These are phyloP conservation scores for Mesorhabditis sp. DNA, from an alignment of 2,888 invertebrate species.

Conservation along the genomic window DNA sequence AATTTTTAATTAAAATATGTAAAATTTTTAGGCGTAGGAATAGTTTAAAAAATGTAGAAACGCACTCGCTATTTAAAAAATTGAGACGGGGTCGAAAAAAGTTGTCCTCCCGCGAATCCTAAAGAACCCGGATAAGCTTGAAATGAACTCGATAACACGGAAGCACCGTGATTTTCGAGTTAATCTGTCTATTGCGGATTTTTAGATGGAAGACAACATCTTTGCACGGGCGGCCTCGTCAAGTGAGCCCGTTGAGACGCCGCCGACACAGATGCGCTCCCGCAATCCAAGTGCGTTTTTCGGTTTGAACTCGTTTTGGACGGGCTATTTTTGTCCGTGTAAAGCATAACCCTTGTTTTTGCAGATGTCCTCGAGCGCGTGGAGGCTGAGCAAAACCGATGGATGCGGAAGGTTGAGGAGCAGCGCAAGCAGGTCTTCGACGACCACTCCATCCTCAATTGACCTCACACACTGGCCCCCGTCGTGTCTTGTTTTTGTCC, in stretches of 20 bases:
- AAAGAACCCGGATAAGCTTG: no score
- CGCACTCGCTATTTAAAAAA: no score
- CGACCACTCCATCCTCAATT: conserved; percentile 91
- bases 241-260: conserved; percentile 15
- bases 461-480: conserved; percentile 7
- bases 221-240: conserved; percentile 35
- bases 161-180: not conserved
- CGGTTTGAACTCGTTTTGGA: not conserved
- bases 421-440: conserved; percentile 90
- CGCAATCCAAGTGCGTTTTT: conserved; percentile 15
- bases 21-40: no score
- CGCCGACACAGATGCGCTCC: conserved; percentile 8
- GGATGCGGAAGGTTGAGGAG: conserved; percentile 93
- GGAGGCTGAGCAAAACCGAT: conserved; percentile 91
- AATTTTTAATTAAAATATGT: no score
- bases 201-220: conserved; percentile 61
- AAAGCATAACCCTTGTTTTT: conserved; percentile 9
- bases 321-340: not conserved
- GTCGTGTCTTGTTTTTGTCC: no score
- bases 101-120: no score
- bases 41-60: no score
- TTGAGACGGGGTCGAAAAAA: no score
- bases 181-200: conserved; percentile 38
- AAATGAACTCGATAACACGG: no score
- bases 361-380: conserved; percentile 79